Percentiles rank a stretch among this genome's conserved stretches.
Evolutionary conservation across 2,113 vertebrate genomes (phyloP).

Genomic region (Pygoscelis antarcticus): DNA sequence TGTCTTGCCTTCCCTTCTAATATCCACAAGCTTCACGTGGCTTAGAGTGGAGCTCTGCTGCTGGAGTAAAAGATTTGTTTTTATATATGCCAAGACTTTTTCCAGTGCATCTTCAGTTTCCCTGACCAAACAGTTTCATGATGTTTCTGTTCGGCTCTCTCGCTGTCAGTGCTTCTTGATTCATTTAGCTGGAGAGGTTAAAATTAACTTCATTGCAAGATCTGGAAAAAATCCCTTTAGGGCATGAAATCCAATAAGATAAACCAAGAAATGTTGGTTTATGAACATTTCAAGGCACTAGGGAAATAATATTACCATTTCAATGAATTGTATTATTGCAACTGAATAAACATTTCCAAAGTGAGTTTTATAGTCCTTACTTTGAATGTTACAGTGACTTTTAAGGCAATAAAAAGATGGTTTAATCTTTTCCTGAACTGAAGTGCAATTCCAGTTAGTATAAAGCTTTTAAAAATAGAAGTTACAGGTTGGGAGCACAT

Average conservation of each 20-base stretch:
- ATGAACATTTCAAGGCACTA: constrained; percentile 39
- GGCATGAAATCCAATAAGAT: constrained; percentile 54
- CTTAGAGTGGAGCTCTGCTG: not conserved
- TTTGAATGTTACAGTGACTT: constrained; percentile 41
- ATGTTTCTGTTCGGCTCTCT: not conserved
- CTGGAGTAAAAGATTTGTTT: not conserved
- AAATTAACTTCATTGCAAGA: constrained; percentile 55
- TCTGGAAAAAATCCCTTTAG: constrained; percentile 52
- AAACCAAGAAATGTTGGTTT: constrained; percentile 49
- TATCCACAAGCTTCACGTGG: not conserved
- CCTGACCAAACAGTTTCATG: constrained; percentile 12
- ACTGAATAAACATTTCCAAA: constrained; percentile 67
- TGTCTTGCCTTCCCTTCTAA: not conserved
- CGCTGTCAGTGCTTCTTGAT: constrained; percentile 17
- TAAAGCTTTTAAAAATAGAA: constrained; percentile 24
- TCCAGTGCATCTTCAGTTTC: constrained; percentile 29
- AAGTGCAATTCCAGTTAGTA: not conserved
- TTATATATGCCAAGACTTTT: constrained; percentile 15
- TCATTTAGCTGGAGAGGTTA: constrained; percentile 43
- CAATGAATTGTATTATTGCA: constrained; percentile 46
- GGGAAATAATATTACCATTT: constrained; percentile 30
- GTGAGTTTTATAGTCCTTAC: constrained; percentile 6
- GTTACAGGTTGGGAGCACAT: not conserved
- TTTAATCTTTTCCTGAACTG: constrained; percentile 20
- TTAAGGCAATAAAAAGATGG: constrained; percentile 37